phyloP scores from a whole-genome alignment of 2,113 vertebrate genomes.

The Chlorodrepanis virens region DNA sequence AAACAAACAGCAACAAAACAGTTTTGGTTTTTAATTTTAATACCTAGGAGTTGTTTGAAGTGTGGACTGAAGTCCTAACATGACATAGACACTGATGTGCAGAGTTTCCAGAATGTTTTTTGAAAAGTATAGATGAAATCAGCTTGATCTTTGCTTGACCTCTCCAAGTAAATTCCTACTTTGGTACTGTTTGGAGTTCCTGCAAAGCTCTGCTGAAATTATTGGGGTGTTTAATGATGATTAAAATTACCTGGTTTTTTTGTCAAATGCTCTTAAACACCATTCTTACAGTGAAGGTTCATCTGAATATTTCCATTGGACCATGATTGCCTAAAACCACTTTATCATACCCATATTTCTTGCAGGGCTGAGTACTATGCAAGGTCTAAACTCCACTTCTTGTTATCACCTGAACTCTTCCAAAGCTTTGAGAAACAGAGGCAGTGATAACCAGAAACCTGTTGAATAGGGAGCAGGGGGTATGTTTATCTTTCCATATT shows the following conservation, averaged over 20 bases:
- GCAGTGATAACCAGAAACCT: background rate
- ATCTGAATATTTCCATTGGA: background rate
- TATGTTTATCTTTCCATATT: conserved; percentile 12
- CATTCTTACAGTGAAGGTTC: background rate
- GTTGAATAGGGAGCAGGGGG: background rate
- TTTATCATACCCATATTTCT: background rate
- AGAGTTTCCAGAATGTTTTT: background rate
- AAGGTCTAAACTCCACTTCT: background rate
- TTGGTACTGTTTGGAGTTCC: background rate
- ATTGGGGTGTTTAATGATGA: background rate
- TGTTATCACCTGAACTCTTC: background rate
- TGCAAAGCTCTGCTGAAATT: background rate
- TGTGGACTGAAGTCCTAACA: background rate
- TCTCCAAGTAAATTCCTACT: background rate
- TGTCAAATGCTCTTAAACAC: background rate
- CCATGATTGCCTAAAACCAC: background rate
- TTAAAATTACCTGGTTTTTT: background rate
- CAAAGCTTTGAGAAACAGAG: background rate
- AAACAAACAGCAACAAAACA: background rate
- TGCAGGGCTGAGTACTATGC: background rate
- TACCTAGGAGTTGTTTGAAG: background rate
- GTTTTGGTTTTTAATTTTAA: background rate
- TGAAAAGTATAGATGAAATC: background rate
- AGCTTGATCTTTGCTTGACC: background rate
- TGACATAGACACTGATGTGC: background rate